Evolutionary conservation across 64 coral and sea anemone species (phyloP), one percentile per base, ranked within the genome.

Genomic region (Montipora sp.): DNA sequence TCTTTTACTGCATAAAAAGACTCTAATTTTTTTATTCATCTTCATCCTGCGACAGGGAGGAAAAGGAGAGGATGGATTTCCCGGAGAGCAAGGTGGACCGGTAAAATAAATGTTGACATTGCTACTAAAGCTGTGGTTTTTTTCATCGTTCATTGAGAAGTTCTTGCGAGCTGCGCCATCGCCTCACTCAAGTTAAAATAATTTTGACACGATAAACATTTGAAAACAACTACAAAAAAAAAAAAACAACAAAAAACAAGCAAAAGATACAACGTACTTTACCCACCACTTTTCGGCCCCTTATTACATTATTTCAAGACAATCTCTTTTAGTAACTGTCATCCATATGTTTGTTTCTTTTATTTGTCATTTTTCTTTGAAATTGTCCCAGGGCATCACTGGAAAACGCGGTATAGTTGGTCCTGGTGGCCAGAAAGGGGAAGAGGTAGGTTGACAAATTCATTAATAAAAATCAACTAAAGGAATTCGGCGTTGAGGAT

Each of bases 1-100:
- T 36, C 36, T 36, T 36, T 36, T 36, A 36, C 36, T 36, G 36
- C 36, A 36, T 1, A 36, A 36, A 36, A 36, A 36, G 36, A 36
- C 36, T 18, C 71, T 74, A 18, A 24, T 16, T 43, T 16, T 43
- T 48, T 78, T 18, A 7, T 3, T 6, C 5, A 60, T 81, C 13
- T 81, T 5, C 7, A 4, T 8, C 15, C 67, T 44, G 10, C 44
- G 23, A 70, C 65, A 85, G 82, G 82, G 65, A n/a, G 82, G 16
- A 71, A 85, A 85, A 18, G 82, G 82, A 8, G 82, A 85, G 3
- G 82, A 85, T 51, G 82, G 82, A 50, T 10, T 21, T 10, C 44
- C 82, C 50, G 82, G 82, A 71, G 82, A 72, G 24, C 18, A 70
- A 69, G 82, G 82, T 50, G 65, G 61, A 72, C 20, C 8, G 82